Conservation (phyloP, 2,113 vertebrate genomes). For the Alouatta palliata region DNA sequence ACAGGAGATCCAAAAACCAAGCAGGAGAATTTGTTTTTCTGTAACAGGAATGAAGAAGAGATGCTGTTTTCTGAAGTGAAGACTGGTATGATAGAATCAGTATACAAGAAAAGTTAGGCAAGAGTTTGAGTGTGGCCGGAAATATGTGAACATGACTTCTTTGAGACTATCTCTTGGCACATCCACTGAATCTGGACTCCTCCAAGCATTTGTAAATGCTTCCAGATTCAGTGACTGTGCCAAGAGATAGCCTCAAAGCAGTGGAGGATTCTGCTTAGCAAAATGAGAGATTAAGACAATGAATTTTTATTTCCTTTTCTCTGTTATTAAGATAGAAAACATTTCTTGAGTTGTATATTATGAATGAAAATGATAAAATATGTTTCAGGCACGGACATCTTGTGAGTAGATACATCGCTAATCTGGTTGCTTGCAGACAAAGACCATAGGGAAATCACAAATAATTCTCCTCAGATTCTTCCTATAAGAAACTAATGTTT, state of each 20-base stretch:
- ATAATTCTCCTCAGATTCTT: background rate
- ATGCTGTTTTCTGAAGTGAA: background rate
- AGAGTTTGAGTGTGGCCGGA: background rate
- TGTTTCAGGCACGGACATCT: background rate
- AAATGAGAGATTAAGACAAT: background rate
- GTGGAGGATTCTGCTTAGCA: background rate
- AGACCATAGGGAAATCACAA: background rate
- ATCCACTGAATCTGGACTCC: background rate
- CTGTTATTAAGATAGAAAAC: background rate
- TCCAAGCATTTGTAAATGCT: background rate
- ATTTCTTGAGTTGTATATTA: background rate
- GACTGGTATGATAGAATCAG: background rate
- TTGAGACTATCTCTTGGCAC: background rate
- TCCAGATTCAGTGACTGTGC: too few species aligned
- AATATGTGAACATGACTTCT: background rate
- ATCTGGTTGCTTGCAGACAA: background rate
- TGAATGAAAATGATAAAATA: slow-evolving; percentile 48
- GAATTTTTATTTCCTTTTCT: slow-evolving; percentile 34
- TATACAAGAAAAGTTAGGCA: background rate
- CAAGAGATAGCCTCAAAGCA: too few species aligned
- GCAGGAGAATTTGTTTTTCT: background rate
- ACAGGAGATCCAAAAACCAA: background rate
- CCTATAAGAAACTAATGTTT: background rate
- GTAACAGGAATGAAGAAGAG: background rate
- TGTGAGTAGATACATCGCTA: background rate